These are phyloP conservation scores for Semicossyphus pulcher DNA, from an alignment of 2,113 vertebrate genomes.

Conservation along the genomic window DNA sequence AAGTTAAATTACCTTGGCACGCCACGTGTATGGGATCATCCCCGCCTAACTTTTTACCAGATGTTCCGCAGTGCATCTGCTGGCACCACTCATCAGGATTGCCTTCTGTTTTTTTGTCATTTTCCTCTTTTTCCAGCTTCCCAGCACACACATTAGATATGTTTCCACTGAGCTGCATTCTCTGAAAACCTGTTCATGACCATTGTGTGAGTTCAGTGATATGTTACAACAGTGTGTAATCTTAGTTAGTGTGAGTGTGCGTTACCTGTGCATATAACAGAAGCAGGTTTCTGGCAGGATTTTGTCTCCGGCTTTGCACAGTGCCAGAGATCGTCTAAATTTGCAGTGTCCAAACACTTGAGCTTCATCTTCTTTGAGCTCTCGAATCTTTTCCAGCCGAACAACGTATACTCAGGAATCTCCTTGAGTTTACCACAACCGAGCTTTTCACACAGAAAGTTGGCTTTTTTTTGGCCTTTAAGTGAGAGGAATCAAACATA, in stretches of 20 bases:
- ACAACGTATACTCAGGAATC: rapidly evolving
- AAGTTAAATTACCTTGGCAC: constrained; percentile 70
- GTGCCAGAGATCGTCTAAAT: constrained; percentile 54
- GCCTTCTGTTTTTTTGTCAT: rapidly evolving
- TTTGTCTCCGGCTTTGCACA: not conserved
- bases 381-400: rapidly evolving
- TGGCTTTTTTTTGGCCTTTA: rapidly evolving
- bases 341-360: not conserved
- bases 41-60: rapidly evolving
- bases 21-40: not conserved
- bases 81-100: constrained; percentile 5
- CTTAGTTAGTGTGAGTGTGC: not conserved
- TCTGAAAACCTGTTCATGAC: constrained; percentile 37
- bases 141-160: constrained; percentile 59
- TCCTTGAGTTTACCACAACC: not conserved
- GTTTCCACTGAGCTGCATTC: constrained; percentile 23
- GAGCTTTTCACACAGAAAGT: constrained; percentile 45
- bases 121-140: not conserved
- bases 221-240: not conserved
- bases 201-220: not conserved
- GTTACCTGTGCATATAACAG: constrained; percentile 68
- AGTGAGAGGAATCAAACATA: not conserved
- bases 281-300: rapidly evolving
- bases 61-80: constrained; percentile 62
- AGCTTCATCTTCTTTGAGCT: rapidly evolving